Evolutionary conservation across 1,140 invertebrate genomes (phyloP), one percentile per base, ranked within the genome.

Genomic region (Temnothorax longispinosus): DNA sequence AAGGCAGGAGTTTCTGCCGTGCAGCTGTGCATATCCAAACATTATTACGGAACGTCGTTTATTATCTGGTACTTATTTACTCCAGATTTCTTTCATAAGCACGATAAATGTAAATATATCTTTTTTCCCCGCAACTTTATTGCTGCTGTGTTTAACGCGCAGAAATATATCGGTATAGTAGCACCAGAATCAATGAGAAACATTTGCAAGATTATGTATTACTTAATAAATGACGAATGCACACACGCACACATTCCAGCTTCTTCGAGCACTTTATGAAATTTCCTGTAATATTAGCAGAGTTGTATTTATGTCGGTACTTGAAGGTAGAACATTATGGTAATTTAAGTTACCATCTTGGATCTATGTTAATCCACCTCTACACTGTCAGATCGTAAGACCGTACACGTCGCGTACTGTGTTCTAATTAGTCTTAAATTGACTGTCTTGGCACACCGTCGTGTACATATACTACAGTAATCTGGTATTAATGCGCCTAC

Each of bases 391-490:
- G 27, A 27, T 50, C 18, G 41, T 47, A 60, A 84, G 69, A 62
- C 41, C 47, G 65, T 69, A 50, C 21, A 69, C 21, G 2, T 21
- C 21, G 21, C 27, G 41, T 58, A 62, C 69, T 75, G 2, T 13
- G 54, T 84, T 18, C 80, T 84, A 84, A 84, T 84, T 84, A 84
- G 80, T 84, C 80, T 84, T 74, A 84, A 84, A 84, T 60, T 84
- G 80, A 84, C 69, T 75, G 54, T 3, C 27, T 13, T 11, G n/a
- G 7, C 41, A 58, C 6, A 47, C 52, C 41, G 10, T 56, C 52
- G 65, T 82, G 11, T 38, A 81, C 18, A n/a, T 82, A 32, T 41
- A 60, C 41, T 60, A 35, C 44, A 47, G 15, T 58, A 84, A 84
- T 75, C 32, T 75, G n/a, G 18, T 7, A 84, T 62, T 84, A 84